Conservation (phyloP, 2,797 vertebrate species). For the Chrysocyon brachyurus region DNA sequence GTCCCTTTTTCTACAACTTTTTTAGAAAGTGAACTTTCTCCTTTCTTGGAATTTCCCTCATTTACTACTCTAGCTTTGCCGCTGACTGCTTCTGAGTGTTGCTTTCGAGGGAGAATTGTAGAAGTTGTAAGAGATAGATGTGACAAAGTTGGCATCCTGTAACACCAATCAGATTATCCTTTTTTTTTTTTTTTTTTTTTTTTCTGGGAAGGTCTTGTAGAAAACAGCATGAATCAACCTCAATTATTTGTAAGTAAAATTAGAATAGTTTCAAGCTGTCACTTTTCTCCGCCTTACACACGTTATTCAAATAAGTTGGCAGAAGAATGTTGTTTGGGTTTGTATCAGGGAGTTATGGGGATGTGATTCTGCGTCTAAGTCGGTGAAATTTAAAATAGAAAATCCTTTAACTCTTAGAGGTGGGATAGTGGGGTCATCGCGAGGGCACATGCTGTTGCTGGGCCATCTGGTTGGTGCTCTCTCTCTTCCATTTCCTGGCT, state of each 20-base stretch:
- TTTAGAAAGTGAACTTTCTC: not conserved
- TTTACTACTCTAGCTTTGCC: not conserved
- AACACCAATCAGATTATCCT: not conserved
- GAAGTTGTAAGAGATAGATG: not conserved
- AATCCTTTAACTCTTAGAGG: not conserved
- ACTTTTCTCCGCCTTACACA: conserved; percentile 40
- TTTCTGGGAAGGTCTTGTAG: not conserved
- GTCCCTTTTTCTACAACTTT: not conserved
- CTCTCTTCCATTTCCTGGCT: not conserved
- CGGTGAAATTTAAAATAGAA: conserved; percentile 19
- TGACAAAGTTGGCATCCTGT: not conserved
- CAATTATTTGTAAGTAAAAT: conserved; percentile 76
- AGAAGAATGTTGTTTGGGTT: conserved; percentile 7
- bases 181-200: not conserved
- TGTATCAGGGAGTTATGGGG: not conserved
- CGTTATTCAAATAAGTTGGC: conserved; percentile 49
- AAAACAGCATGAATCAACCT: conserved; percentile 59
- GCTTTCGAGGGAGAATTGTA: conserved; percentile 47
- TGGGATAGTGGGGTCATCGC: not conserved
- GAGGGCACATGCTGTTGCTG: not conserved
- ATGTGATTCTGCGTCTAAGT: conserved; percentile 3
- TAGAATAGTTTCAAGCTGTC: conserved; percentile 67
- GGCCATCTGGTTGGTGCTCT: not conserved
- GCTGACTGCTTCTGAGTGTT: not conserved
- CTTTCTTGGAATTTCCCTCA: not conserved